phyloP scores from a whole-genome alignment of 2,113 vertebrate genomes.

The Eulemur macaco region DNA sequence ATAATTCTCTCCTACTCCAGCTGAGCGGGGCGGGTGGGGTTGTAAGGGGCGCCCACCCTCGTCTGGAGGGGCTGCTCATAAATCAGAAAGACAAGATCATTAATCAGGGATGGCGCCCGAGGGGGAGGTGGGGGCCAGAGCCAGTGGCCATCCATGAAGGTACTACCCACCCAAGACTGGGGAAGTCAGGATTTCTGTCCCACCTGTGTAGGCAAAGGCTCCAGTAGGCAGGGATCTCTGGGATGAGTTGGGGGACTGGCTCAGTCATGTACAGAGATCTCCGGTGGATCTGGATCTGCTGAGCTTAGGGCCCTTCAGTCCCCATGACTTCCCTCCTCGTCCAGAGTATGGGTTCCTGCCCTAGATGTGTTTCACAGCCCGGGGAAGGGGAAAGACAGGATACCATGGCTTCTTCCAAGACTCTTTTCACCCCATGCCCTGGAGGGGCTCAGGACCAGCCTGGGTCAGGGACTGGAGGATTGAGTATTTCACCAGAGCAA shows the following conservation, averaged over 20 bases:
- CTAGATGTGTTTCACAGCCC: background rate
- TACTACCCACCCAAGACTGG: slow-evolving; percentile 47
- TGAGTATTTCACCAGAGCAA: background rate
- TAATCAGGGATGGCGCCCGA: slow-evolving; percentile 90
- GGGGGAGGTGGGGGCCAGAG: slow-evolving; percentile 84
- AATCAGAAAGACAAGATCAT: slow-evolving; percentile 94
- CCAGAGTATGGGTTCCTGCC: background rate
- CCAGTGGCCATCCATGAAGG: slow-evolving; percentile 74
- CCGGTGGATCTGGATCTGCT: background rate
- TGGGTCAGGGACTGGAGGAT: background rate
- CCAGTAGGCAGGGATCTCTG: background rate
- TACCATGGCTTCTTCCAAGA: background rate
- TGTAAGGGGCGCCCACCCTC: slow-evolving; percentile 86
- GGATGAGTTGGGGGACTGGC: background rate
- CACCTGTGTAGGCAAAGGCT: slow-evolving; percentile 67
- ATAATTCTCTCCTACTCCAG: slow-evolving; percentile 93
- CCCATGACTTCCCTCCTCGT: background rate
- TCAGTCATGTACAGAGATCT: background rate
- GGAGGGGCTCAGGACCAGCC: background rate
- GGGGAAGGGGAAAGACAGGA: background rate
- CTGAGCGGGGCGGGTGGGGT: slow-evolving; percentile 80
- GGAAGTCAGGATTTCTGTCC: slow-evolving; percentile 10
- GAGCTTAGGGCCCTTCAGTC: background rate
- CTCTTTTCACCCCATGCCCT: background rate
- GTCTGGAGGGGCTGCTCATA: slow-evolving; percentile 90